Conservation (phyloP, 35 echinoderm and acorn worm genomes). For the Apostichopus californicus region DNA sequence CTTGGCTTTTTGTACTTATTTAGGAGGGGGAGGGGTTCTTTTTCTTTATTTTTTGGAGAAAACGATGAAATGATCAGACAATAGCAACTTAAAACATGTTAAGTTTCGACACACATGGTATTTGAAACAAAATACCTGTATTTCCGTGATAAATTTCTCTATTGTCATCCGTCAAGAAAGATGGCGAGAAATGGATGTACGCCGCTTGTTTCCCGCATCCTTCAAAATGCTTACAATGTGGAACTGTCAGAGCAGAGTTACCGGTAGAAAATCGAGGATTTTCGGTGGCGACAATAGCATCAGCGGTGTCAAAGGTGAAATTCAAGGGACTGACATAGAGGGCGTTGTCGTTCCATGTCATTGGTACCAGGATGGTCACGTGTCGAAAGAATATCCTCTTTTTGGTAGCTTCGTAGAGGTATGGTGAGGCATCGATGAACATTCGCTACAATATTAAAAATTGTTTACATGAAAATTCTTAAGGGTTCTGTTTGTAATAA, state of each 20-base stretch:
- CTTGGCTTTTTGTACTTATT: too few species aligned
- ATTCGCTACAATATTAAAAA: constrained; percentile 41
- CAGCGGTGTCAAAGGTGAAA: constrained; percentile 59
- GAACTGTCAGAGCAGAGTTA: background rate
- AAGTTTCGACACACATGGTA: too few species aligned
- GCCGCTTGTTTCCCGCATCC: constrained; percentile 8
- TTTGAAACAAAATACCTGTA: background rate
- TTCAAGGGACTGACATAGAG: constrained; percentile 37
- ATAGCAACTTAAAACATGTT: too few species aligned
- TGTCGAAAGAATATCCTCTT: constrained; percentile 64
- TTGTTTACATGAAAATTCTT: background rate
- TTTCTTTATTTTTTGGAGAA: too few species aligned
- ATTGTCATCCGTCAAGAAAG: background rate
- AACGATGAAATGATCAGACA: too few species aligned
- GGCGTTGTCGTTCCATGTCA: constrained; percentile 52
- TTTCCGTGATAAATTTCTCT: constrained; percentile 26
- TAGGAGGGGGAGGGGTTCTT: too few species aligned
- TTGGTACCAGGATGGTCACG: constrained; percentile 69
- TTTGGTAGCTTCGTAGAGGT: constrained; percentile 64
- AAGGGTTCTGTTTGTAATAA: too few species aligned
- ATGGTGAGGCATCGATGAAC: constrained; percentile 66
- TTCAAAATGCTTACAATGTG: constrained; percentile 9
- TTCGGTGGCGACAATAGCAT: background rate
- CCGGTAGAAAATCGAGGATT: background rate
- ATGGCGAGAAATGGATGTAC: constrained; percentile 16